Evolutionary conservation across 2,888 invertebrate species (phyloP), one percentile per base, ranked within the genome.

Genomic region (Loripinus fragilis): DNA sequence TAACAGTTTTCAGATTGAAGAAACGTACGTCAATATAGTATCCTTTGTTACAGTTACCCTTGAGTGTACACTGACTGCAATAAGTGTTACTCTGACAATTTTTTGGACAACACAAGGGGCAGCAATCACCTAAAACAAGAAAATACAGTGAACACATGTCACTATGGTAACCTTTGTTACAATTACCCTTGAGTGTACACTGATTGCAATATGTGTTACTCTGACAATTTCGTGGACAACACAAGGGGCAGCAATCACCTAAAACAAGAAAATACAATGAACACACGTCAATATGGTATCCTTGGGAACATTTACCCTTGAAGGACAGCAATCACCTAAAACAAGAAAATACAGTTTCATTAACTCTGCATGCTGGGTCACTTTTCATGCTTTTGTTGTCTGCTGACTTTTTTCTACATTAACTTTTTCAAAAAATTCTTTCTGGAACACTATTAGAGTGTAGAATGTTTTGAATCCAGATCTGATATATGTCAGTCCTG

Each of bases 191-290:
- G 0, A 64, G 35, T 10, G 69, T 71, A 78, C 87, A 88, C 20
- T 50, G 38, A 23, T 23, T 45, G 74, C 88, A 88, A 20, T 80
- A 71, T 17, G 79, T 73, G 50, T 81, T 84, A 52, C 81, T 85
- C 70, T 80, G 78, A 76, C 87, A 89, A n/a, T 68, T 52, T 33
- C 41, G 41, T 41, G 41, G 15, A 15, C 7, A 10, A 15, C 41
- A 41, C 7, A 41, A 41, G 15, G 15, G n/a, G n/a, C n/a, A n/a
- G n/a, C n/a, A n/a, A n/a, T n/a, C n/a, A n/a, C n/a, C n/a, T n/a
- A n/a, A n/a, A 41, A n/a, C n/a, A n/a, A n/a, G n/a, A n/a, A 91
- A 80, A 80, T 88, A 87, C 81, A 91, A 91, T 79, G 86, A 89
- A 10, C 80, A 73, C 8, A 89, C 78, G 50, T 86, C 86, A 10